Conservation (phyloP, 2,797 vertebrate species). For the Dendrocincla fuliginosa region DNA sequence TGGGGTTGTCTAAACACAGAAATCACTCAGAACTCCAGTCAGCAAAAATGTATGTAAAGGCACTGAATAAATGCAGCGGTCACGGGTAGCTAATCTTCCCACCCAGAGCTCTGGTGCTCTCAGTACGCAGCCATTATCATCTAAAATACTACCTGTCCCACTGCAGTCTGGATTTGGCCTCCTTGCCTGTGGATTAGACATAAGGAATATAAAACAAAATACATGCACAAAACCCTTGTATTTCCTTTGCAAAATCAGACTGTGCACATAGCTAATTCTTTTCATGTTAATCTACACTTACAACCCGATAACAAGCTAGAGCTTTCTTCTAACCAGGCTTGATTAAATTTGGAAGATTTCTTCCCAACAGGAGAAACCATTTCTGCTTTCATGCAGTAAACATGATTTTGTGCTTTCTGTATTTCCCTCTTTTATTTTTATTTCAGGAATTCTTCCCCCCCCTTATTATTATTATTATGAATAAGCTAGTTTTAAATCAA, state of each 20-base stretch:
- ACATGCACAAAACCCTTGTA: conserved; percentile 28
- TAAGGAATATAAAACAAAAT: conserved; percentile 60
- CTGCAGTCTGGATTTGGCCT: conserved; percentile 36
- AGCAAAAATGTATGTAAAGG: background rate
- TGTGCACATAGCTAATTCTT: conserved; percentile 68
- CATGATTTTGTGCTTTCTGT: conserved; percentile 64
- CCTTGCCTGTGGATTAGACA: conserved; percentile 33
- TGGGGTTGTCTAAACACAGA: conserved; percentile 19
- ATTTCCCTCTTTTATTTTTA: conserved; percentile 50
- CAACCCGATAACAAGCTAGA: conserved; percentile 64
- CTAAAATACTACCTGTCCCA: conserved; percentile 41
- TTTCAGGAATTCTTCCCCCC: conserved; percentile 18
- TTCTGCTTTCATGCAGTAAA: conserved; percentile 64
- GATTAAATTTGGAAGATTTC: conserved; percentile 71
- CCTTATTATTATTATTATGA: conserved; percentile 56
- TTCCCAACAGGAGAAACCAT: conserved; percentile 62
- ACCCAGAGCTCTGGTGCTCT: background rate
- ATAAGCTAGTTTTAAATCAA: conserved; percentile 74
- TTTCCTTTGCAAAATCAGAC: conserved; percentile 54
- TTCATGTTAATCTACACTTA: conserved; percentile 73
- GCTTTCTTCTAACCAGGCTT: conserved; percentile 67
- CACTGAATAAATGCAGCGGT: background rate
- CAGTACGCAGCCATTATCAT: background rate
- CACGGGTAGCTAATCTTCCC: background rate
- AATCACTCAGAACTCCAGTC: conserved; percentile 13